A percentile compares a stretch with the other conserved stretches of the same genome.
These are phyloP conservation scores for Dromococcyx pavoninus DNA, from an alignment of 2,797 vertebrate species.

Conservation along the genomic window DNA sequence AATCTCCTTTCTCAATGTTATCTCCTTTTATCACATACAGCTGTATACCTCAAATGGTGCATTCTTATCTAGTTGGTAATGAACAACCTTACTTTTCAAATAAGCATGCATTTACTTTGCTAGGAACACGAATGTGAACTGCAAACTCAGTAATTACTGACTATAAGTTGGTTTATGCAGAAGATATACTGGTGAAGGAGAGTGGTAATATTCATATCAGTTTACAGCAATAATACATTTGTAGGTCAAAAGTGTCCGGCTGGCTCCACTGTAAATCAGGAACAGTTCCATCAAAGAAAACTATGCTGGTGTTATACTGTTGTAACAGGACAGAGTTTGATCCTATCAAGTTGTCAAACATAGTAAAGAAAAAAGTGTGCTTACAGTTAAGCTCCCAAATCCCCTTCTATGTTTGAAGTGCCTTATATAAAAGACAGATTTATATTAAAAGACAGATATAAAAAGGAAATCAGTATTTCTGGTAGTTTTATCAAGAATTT, in stretches of 20 bases:
- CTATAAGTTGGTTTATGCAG: neutral
- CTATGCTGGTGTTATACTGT: neutral
- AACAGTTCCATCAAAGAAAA: neutral
- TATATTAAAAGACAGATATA: neutral
- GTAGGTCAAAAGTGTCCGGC: neutral
- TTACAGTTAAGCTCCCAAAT: neutral
- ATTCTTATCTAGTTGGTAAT: neutral
- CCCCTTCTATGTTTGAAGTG: neutral
- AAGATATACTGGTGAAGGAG: neutral
- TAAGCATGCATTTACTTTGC: neutral
- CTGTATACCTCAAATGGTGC: neutral
- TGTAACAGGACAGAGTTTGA: neutral
- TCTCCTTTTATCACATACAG: neutral
- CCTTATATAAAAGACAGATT: neutral
- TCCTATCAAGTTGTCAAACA: neutral
- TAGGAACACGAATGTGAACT: neutral
- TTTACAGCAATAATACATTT: neutral
- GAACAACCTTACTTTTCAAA: neutral
- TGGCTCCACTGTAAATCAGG: neutral
- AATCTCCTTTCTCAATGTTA: neutral
- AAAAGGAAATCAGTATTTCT: neutral
- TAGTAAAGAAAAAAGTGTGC: neutral
- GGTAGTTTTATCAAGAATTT: neutral
- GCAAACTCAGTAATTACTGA: neutral
- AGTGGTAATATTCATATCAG: neutral